Evolutionary conservation across 2,797 vertebrate species (phyloP), one percentile per base, ranked within the genome.

Genomic region (Ctenosaura bakeri): DNA sequence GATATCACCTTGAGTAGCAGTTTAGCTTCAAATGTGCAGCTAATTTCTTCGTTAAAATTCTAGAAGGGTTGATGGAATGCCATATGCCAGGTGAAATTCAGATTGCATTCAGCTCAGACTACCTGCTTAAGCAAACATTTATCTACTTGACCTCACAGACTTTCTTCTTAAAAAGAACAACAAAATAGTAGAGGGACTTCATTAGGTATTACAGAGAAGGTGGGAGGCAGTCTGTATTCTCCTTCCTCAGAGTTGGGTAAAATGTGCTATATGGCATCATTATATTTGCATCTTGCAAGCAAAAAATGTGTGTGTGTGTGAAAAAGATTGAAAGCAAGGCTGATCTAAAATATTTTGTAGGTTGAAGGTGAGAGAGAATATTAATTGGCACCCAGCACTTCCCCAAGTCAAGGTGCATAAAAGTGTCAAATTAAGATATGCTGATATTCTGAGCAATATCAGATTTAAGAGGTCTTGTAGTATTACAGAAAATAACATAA

Each of bases 41-140:
- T 87, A 66, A 87, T 83, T 83, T 83, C 62, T 83, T 76, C 66
- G 69, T 87, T 87, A 62, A 62, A 83, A 87, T 87, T 83, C 89
- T 56, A 52, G 42, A 35, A 29, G 46, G 54, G 89, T 66, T 87
- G 56, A 29, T 0, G 38, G 83, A 7, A 7, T 18, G 1, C 24
- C 86, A 5, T 32, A n/a, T 78, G 29, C 6, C 56, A 93, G 29
- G 85, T 0, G 1, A 24, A 90, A 85, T 86, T 13, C 7, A 73
- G 4, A 59, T 56, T 89, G 16, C 54, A 20, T 87, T 90, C 87
- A 9, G 38, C 10, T 79, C 38, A 83, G 50, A 88, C 80, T 42
- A 79, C n/a, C 89, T 56, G 18, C 16, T 8, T 54, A 88, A 26
- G 29, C 35, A 81, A 74, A 73, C 38, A 78, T 79, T 35, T 78